Base-by-base conservation (phyloP, 2,113 vertebrate species). In the Peromyscus maniculatus region DNA sequence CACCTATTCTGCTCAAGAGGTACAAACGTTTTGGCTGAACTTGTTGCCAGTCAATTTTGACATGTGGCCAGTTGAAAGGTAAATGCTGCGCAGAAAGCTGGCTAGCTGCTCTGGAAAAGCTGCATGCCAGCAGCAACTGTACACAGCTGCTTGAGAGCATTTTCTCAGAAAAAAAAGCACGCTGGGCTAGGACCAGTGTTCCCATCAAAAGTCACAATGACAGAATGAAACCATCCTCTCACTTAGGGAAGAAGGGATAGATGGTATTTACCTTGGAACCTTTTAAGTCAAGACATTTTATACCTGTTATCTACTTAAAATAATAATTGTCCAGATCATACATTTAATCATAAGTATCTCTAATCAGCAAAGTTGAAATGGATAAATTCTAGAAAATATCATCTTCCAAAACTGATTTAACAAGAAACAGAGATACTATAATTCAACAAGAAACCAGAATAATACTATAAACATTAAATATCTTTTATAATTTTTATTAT, bases 1-100 rank as follows among this genome's bases (percentile, higher is more conserved):
- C 96, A 82, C 36, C 84, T 95, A 74, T 97, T 98, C 74, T 96
- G 91, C 95, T 98, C 69, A 96, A 91, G 93, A 97, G 96, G 31
- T 39, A 87, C 67, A 93, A 93, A 74, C 96, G 95, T 91, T 95
- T 93, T 97, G 57, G 55, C 95, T 83, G 43, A 98, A 98, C 78
- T 89, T 93, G 78, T 59, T 93, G 89, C 10, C 75, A 89, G 43
- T 93, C 91, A 96, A 96, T 96, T 97, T 94, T 96, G 87, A 97
- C 96, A 91, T 49, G 12, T 0, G 96, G 33, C 91, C 84, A 97
- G 94, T 96, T 87, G 36, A 93, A 96, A 94, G 91, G 82, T 78
- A 93, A 97, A 96, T 6, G 80, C 49, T 95, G 80, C 67, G 92
- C 55, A 79, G 75, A 93, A 57, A 78, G 89, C 97, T 94, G 97